A percentile compares a stretch with the other conserved stretches of the same genome.
These are phyloP conservation scores for Saccopteryx leptura DNA, from an alignment of 2,113 vertebrate genomes.

Conservation along the genomic window DNA sequence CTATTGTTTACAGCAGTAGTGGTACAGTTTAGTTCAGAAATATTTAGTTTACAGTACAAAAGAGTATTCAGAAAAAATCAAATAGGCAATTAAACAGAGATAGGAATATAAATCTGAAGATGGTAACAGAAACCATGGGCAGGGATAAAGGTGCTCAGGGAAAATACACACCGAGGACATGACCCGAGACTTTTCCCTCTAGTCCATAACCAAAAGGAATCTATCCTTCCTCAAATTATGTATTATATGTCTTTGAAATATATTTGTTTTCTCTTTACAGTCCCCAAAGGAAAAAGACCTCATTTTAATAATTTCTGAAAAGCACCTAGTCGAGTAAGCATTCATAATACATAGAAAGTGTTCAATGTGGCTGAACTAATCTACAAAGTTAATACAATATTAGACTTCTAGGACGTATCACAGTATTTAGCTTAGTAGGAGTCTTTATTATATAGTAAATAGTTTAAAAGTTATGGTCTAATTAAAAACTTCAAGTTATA, in stretches of 20 bases:
- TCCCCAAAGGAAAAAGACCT: constrained; percentile 29
- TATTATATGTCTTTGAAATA: neutral
- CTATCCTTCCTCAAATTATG: constrained; percentile 3
- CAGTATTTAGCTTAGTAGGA: neutral
- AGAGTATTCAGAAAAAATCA: neutral
- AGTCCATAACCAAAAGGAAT: constrained; percentile 33
- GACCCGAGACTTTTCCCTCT: neutral
- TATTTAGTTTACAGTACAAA: neutral
- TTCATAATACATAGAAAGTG: neutral
- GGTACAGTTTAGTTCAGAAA: neutral
- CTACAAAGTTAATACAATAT: neutral
- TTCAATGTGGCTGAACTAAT: constrained; percentile 35
- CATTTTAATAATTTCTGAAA: constrained; percentile 16
- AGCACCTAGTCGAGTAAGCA: neutral
- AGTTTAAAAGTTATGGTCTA: neutral
- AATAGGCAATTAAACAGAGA: neutral
- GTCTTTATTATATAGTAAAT: constrained; percentile 32
- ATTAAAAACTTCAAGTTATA: constrained; percentile 52
- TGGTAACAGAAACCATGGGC: neutral
- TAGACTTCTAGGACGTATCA: constrained; percentile 17
- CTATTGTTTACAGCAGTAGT: neutral
- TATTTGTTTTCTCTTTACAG: constrained; percentile 6
- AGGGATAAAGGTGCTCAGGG: neutral
- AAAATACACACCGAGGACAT: neutral
- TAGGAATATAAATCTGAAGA: constrained; percentile 37